phyloP scores from a whole-genome alignment of 2,888 invertebrate genomes.

The Heliconius erato region DNA sequence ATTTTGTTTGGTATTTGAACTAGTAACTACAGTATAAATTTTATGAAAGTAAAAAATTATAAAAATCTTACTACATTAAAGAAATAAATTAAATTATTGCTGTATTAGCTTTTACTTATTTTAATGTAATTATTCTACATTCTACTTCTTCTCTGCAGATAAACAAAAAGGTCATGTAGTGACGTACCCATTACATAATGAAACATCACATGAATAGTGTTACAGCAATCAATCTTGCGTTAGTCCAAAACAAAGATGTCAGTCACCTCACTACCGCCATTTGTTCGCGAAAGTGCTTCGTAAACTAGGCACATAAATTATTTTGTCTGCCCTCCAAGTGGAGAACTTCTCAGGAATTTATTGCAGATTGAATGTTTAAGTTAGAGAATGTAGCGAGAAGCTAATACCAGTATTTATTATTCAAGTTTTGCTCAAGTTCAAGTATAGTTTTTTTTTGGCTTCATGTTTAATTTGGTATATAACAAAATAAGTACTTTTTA shows the following conservation, averaged over 20 bases:
- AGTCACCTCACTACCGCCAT: constrained; percentile 78
- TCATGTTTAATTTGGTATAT: no score
- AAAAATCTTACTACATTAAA: no score
- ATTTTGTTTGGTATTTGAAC: no score
- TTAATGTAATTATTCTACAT: background rate
- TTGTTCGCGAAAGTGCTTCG: constrained; percentile 79
- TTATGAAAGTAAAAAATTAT: no score
- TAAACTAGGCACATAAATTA: constrained; percentile 85
- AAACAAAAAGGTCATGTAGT: background rate
- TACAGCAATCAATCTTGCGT: constrained; percentile 48
- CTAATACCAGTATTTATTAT: background rate
- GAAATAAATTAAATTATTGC: no score
- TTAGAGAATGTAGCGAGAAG: background rate
- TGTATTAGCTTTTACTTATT: no score
- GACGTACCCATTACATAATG: constrained; percentile 5
- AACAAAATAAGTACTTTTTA: background rate
- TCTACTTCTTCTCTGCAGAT: background rate
- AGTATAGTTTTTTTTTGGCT: no score
- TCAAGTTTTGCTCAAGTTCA: no score
- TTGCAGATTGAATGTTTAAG: constrained; percentile 64
- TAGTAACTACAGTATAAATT: no score
- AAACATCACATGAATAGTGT: constrained; percentile 15
- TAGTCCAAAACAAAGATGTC: constrained; percentile 75
- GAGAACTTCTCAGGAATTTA: constrained; percentile 83
- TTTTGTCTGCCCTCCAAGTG: constrained; percentile 83